Base-by-base conservation (phyloP, 1,140 invertebrate species). In the Drosophila paulistorum region DNA sequence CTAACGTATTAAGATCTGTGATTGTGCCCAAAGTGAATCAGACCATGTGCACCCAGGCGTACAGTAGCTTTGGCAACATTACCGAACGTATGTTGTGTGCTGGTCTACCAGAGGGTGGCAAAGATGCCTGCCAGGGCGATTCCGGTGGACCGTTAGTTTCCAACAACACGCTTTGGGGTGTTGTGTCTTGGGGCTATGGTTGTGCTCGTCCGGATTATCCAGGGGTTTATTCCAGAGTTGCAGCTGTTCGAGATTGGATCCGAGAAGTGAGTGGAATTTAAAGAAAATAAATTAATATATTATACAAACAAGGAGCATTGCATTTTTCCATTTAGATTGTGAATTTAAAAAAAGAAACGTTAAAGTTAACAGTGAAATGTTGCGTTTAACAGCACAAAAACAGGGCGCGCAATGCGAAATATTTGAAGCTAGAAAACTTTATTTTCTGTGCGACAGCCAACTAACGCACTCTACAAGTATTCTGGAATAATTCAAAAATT, bases 71-170 rank as follows among this genome's bases (percentile, higher is more conserved):
- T 13, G 90, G 90, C 1, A 54, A 45, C 3, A 92, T 96, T 17
- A 95, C 94, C 1, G 85, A 94, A 7, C 94, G 94, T 9, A 95
- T 96, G 94, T 83, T 96, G 1, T 96, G 96, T 77, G 95, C 96
- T 37, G 95, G 95, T 3, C 94, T 94, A 63, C 79, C 92, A 0
- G 93, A 94, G 61, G 95, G 95, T 2, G 94, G 94, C 14, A 95
- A 93, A 80, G 96, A 96, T 81, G 94, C 96, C 3, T 96, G 96
- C 71, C 94, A 95, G 90, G 95, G 93, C 4, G 93, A 93, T 60
- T 93, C 92, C 0, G 93, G 93, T 58, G 93, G 93, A 2, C 93
- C 93, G 0, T 42, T 93, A 13, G 77, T 84, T 11, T 64, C 70
- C 26, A 86, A 92, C 0, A 71, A 64, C 10, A 70, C 85, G 7